Evolutionary conservation across 2,888 invertebrate genomes (phyloP).

Genomic region (Crematogaster levior): DNA sequence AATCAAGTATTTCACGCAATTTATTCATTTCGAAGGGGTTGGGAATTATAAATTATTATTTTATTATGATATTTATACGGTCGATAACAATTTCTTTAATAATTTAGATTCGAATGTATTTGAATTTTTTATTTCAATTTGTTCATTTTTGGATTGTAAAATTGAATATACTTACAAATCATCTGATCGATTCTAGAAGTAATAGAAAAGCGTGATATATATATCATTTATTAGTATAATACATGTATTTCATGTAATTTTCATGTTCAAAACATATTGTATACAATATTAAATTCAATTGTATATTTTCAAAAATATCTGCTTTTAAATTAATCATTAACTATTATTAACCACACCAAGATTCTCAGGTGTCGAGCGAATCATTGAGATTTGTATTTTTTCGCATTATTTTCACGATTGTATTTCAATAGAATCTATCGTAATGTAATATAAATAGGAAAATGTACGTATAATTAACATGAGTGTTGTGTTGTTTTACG

Average conservation of each 20-base stretch:
- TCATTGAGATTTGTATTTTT: neutral
- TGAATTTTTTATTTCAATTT: constrained; percentile 9
- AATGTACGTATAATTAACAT: no score
- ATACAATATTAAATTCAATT: neutral
- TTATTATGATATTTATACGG: neutral
- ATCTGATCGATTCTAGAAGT: neutral
- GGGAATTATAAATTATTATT: constrained; percentile 8
- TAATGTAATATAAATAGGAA: no score
- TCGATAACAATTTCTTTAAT: neutral
- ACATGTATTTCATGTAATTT: constrained; percentile 1
- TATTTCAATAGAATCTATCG: no score
- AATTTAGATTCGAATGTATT: neutral
- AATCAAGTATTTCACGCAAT: neutral
- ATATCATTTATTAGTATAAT: constrained; percentile 12
- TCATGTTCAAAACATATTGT: neutral
- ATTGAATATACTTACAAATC: constrained; percentile 11
- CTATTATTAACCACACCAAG: neutral
- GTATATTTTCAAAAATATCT: neutral
- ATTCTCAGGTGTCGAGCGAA: neutral
- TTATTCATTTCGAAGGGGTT: neutral
- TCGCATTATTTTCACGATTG: neutral
- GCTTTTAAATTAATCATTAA: neutral
- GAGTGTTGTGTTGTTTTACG: no score
- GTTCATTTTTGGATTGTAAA: neutral
- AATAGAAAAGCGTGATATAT: constrained; percentile 4